phyloP scores from a whole-genome alignment of 2,113 vertebrate genomes.

The Oostethus manadensis region DNA sequence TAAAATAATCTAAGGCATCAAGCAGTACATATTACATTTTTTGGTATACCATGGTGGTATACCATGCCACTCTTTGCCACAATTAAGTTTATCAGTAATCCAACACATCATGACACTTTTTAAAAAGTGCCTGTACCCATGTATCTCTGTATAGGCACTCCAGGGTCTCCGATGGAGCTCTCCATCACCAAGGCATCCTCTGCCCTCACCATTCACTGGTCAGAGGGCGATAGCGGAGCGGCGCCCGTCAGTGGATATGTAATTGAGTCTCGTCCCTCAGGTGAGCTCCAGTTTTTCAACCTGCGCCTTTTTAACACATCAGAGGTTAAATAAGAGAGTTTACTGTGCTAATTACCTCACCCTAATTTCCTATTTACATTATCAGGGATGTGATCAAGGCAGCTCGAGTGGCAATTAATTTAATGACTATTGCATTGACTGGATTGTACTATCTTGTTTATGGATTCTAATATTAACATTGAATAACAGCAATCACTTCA shows the following conservation, averaged over 20 bases:
- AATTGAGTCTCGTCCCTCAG: constrained; percentile 89
- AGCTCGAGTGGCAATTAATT: constrained; percentile 12
- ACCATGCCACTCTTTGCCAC: not conserved
- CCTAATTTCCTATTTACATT: constrained; percentile 43
- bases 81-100: not conserved
- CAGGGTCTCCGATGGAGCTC: constrained; percentile 80
- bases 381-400: constrained; percentile 17
- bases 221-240: constrained; percentile 74
- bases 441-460: constrained; percentile 16
- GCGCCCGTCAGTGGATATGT: constrained; percentile 81
- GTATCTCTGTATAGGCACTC: constrained; percentile 76
- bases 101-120: not conserved
- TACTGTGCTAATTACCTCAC: constrained; percentile 39
- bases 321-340: too few species aligned
- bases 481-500: too few species aligned
- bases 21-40: too few species aligned
- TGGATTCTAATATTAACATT: constrained; percentile 28
- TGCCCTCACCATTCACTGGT: constrained; percentile 83
- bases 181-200: constrained; percentile 83
- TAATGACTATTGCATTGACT: constrained; percentile 13
- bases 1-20: too few species aligned
- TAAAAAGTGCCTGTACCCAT: not conserved
- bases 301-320: not conserved
- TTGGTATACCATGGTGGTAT: too few species aligned
- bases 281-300: constrained; percentile 49